phyloP scores from a whole-genome alignment of 2,888 invertebrate species.

The Rhamphomyia laevipes region DNA sequence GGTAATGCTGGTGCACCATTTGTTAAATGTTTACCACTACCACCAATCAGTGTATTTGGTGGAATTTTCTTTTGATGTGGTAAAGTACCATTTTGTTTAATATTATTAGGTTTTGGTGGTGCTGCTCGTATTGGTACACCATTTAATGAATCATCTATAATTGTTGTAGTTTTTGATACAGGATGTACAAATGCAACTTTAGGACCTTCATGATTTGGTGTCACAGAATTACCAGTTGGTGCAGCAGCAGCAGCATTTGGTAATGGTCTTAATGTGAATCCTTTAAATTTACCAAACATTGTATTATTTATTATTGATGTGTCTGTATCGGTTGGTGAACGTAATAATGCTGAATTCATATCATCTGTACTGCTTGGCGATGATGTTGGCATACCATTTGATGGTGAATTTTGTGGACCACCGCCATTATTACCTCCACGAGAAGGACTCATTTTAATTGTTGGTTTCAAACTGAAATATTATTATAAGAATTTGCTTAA shows the following conservation, averaged over 20 bases:
- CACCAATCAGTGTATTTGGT: slow-evolving; percentile 7
- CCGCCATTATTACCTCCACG: slow-evolving; percentile 10
- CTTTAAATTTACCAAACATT: slow-evolving; percentile 79
- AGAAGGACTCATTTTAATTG: slow-evolving; percentile 18
- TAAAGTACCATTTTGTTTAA: slow-evolving; percentile 20
- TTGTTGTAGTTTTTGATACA: slow-evolving; percentile 20
- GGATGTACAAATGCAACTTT: slow-evolving; percentile 46
- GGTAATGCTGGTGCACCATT: slow-evolving; percentile 44
- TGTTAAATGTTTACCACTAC: slow-evolving; percentile 6
- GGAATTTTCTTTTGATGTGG: slow-evolving; percentile 19
- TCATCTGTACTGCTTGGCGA: slow-evolving; percentile 53
- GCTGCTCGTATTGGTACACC: slow-evolving; percentile 43
- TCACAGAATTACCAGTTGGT: slow-evolving; percentile 11
- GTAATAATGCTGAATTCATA: slow-evolving; percentile 56
- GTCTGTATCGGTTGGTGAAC: slow-evolving; percentile 43
- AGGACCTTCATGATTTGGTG: slow-evolving; percentile 27
- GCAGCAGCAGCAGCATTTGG: slow-evolving; percentile 24
- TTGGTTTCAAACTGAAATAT: slow-evolving; percentile 29
- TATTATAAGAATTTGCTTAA: too few relatives aligned
- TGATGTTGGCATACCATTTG: slow-evolving; percentile 37
- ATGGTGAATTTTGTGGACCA: slow-evolving; percentile 29
- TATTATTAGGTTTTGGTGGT: slow-evolving; percentile 45
- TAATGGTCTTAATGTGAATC: slow-evolving; percentile 54
- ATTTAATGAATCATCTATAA: slow-evolving; percentile 20
- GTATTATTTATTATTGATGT: slow-evolving; percentile 43